Base-by-base conservation (phyloP, 2,113 vertebrate genomes). In the Rhegmatorhina hoffmannsi region DNA sequence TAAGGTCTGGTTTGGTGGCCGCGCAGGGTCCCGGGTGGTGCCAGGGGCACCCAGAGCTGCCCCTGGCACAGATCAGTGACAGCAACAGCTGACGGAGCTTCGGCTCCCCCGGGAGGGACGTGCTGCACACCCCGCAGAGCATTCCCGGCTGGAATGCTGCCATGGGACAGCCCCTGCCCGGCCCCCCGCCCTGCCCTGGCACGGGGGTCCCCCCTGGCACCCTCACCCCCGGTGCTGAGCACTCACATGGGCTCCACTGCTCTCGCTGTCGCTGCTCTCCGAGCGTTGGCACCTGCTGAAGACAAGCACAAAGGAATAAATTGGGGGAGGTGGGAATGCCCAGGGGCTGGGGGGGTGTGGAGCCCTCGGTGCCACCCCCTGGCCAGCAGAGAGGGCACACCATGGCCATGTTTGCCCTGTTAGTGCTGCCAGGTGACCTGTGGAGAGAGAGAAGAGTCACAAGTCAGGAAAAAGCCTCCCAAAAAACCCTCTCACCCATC, bases 351-450 rank as follows among this genome's bases (percentile, higher is more conserved):
- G 23, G n/a, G 18, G 0, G 0, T 1, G 11, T 7, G 56, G 47
- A 10, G 9, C 31, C 40, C 47, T 19, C 1, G 0, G 17, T 34
- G 79, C 31, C 46, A 56, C n/a, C 43, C 17, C 1, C 38, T 11
- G 5, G 46, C 25, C 62, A 4, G 3, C 47, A 50, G 34, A 24
- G 40, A 2, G 2, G 78, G 73, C 33, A 74, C 36, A 5, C 3
- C 8, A 5, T 1, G 13, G 76, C 12, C 2, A 2, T 6, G 4
- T 4, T 24, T 13, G 2, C 64, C 52, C 23, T 0, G 0, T 10
- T 11, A 25, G 25, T 2, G 3, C 11, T 44, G 56, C 23, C 0
- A 0, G n/a, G 58, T 21, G n/a, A 60, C 31, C 11, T 3, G 0
- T 3, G 55, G 44, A 21, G 17, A 16, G 20, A 49, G 13, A 19